Evolutionary conservation across 2,888 invertebrate species (phyloP).

Genomic region (Galeopsomyia nigrocyanea): DNA sequence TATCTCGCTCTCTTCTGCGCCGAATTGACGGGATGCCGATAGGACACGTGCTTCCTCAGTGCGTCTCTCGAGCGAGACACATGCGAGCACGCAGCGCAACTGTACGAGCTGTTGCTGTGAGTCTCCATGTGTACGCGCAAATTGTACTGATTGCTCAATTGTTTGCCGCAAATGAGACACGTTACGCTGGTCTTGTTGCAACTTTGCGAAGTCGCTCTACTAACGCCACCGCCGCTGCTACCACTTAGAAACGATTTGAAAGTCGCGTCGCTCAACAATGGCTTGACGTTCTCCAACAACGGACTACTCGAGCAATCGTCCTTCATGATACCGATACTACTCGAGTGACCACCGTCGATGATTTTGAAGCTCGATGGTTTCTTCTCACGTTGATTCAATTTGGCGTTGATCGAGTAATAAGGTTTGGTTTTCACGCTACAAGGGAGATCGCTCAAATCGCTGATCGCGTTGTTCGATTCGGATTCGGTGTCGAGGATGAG

Average conservation of each 20-base stretch:
- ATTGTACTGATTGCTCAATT: constrained; percentile 91
- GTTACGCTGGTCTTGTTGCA: constrained; percentile 72
- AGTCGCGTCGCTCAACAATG: constrained; percentile 57
- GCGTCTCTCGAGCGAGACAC: constrained; percentile 91
- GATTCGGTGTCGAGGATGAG: constrained; percentile 59
- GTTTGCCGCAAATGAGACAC: constrained; percentile 89
- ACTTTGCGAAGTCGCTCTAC: constrained; percentile 54
- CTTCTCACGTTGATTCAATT: constrained; percentile 63
- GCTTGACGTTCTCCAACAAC: constrained; percentile 60
- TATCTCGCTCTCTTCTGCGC: constrained; percentile 68
- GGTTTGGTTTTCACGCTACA: constrained; percentile 67
- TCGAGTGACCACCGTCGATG: constrained; percentile 46
- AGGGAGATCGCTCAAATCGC: constrained; percentile 56
- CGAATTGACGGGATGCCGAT: constrained; percentile 80
- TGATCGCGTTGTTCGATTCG: constrained; percentile 59
- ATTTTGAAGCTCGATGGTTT: constrained; percentile 50
- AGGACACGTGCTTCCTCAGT: constrained; percentile 89
- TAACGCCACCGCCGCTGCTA: constrained; percentile 54
- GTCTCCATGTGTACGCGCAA: constrained; percentile 92
- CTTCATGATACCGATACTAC: constrained; percentile 27
- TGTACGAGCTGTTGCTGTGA: constrained; percentile 89
- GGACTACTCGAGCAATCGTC: constrained; percentile 55
- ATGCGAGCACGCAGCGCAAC: constrained; percentile 88
- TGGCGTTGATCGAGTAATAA: constrained; percentile 67
- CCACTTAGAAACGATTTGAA: constrained; percentile 57